Percentiles rank a stretch among this genome's conserved stretches.
These are phyloP conservation scores for Lapara coniferarum DNA, from an alignment of 2,888 invertebrate genomes.

Conservation along the genomic window DNA sequence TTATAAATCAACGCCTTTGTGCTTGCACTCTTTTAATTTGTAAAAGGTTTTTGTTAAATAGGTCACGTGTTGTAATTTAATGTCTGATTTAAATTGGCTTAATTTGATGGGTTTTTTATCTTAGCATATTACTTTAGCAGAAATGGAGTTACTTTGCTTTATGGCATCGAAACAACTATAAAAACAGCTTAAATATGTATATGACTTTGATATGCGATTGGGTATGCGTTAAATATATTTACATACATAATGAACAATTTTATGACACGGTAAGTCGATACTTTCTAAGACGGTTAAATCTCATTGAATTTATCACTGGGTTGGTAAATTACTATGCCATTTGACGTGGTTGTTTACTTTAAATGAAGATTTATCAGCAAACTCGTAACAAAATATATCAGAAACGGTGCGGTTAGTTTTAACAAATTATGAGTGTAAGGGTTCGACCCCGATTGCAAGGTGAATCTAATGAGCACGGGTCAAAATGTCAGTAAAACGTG, in stretches of 20 bases:
- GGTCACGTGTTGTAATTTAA: not conserved
- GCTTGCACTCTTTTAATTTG: slow-evolving; percentile 1
- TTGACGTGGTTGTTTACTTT: too few species aligned
- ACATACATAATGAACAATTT: too few species aligned
- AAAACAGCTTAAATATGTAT: too few species aligned
- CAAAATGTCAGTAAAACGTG: slow-evolving; percentile 2
- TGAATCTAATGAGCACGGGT: not conserved
- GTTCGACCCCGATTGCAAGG: slow-evolving; percentile 7
- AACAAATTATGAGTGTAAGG: not conserved
- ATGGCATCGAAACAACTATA: too few species aligned
- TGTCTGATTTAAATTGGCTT: not conserved
- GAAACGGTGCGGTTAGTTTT: not conserved
- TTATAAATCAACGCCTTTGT: slow-evolving; percentile 12
- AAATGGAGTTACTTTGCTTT: not conserved
- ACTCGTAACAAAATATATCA: not conserved
- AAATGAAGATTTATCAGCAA: not conserved
- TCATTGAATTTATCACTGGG: too few species aligned
- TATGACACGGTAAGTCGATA: too few species aligned
- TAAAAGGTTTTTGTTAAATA: not conserved
- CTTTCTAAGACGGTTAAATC: too few species aligned
- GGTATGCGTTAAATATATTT: too few species aligned
- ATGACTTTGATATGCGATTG: too few species aligned
- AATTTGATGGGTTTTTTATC: not conserved
- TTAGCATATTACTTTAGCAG: not conserved
- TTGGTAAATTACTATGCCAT: too few species aligned